Evolutionary conservation across 2,888 invertebrate genomes (phyloP).

Genomic region (Drosophila basisetae): DNA sequence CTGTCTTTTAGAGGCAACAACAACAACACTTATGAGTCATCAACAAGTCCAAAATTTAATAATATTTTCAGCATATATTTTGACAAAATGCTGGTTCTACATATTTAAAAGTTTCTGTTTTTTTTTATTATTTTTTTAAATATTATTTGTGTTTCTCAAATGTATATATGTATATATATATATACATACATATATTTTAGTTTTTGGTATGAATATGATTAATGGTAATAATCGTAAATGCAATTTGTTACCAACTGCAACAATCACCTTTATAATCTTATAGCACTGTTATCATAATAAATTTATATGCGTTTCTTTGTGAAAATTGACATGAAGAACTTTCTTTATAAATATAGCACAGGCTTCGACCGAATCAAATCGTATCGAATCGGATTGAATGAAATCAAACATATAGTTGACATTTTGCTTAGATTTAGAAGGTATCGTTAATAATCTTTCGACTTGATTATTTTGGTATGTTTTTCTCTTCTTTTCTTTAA

Average conservation of each 20-base stretch:
- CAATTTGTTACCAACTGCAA: constrained; percentile 44
- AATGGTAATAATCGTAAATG: constrained; percentile 42
- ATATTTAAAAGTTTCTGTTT: constrained; percentile 24
- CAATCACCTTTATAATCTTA: constrained; percentile 5
- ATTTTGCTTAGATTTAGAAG: constrained; percentile 19
- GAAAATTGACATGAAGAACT: constrained; percentile 40
- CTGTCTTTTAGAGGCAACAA: constrained; percentile 31
- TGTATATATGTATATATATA: background rate
- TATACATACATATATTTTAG: background rate
- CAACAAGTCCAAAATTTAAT: background rate
- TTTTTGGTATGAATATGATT: constrained; percentile 29
- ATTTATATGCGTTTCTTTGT: constrained; percentile 13
- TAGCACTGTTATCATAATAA: constrained; percentile 4
- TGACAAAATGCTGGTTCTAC: constrained; percentile 1
- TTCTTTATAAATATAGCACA: constrained; percentile 13
- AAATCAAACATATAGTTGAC: constrained; percentile 8
- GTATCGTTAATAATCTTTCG: constrained; percentile 11
- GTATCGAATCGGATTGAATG: background rate
- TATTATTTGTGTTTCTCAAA: constrained; percentile 1
- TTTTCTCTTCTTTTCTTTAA: constrained; percentile 20
- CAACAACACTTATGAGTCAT: constrained; percentile 34
- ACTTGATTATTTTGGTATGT: constrained; percentile 34
- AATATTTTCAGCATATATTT: constrained; percentile 6
- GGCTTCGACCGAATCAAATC: constrained; percentile 3
- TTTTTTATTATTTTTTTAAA: background rate